phyloP scores from a whole-genome alignment of 2,797 vertebrate species.

The Clarias platycephalus region DNA sequence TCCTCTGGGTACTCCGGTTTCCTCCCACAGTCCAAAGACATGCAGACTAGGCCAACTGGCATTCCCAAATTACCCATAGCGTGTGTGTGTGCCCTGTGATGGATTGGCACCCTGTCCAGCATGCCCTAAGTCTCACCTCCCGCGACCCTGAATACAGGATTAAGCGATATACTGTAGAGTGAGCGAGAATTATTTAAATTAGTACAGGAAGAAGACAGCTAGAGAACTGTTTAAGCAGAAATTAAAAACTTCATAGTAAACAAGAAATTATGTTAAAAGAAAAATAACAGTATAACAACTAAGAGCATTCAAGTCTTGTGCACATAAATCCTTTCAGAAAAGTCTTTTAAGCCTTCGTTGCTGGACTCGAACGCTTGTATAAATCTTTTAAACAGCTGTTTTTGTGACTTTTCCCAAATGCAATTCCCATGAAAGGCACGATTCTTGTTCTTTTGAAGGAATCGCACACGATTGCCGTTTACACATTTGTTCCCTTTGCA shows the following conservation, averaged over 20 bases:
- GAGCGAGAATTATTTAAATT: not conserved
- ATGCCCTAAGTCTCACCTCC: no score
- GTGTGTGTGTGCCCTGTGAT: no score
- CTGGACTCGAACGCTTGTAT: not conserved
- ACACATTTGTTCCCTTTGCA: not conserved
- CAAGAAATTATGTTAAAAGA: not conserved
- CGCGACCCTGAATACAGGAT: no score
- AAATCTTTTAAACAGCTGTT: not conserved
- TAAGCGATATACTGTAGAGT: no score
- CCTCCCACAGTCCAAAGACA: no score
- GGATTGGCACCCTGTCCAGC: no score
- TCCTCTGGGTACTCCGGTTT: no score
- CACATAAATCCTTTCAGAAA: not conserved
- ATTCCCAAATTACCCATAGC: no score
- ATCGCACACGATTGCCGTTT: not conserved
- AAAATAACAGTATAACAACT: not conserved
- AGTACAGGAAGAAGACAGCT: not conserved
- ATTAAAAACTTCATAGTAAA: not conserved
- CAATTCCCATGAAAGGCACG: not conserved
- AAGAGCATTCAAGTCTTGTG: not conserved
- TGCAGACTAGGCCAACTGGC: no score
- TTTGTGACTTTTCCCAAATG: not conserved
- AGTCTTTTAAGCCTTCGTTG: not conserved
- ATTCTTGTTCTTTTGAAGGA: not conserved
- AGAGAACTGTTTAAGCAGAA: not conserved